phyloP scores from a whole-genome alignment of 2,797 vertebrate genomes.

The Acanthis flammea region DNA sequence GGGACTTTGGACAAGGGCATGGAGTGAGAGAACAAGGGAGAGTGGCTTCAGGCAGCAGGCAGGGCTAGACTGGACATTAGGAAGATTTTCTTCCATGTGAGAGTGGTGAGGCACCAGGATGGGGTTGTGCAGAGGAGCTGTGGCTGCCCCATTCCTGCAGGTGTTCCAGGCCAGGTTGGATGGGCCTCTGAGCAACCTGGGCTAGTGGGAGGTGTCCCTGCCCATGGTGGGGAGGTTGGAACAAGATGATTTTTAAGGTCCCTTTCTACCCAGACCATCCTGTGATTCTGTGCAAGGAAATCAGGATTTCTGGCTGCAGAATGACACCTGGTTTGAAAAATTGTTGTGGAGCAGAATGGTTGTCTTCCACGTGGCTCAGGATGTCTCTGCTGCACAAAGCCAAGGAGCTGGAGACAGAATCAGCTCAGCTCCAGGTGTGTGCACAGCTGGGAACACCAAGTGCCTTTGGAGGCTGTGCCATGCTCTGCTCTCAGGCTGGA shows the following conservation, averaged over 20 bases:
- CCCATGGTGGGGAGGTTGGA: background rate
- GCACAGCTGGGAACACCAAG: background rate
- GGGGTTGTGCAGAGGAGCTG: background rate
- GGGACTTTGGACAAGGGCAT: background rate
- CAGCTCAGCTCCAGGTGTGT: background rate
- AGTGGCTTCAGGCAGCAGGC: background rate
- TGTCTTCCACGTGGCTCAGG: background rate
- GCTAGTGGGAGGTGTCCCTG: background rate
- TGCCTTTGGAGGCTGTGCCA: background rate
- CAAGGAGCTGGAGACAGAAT: background rate
- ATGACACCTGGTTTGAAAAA: background rate
- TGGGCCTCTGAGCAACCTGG: background rate
- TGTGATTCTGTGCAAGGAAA: background rate
- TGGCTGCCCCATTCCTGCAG: background rate
- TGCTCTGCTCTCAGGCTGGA: background rate
- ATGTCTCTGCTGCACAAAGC: background rate
- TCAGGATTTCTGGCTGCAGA: background rate
- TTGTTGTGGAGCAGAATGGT: background rate
- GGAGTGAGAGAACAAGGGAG: background rate
- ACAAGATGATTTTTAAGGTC: background rate
- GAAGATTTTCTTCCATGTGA: background rate
- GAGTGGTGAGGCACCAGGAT: background rate
- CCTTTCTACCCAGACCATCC: background rate
- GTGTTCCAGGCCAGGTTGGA: background rate
- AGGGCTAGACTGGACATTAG: background rate